Percentiles rank a stretch among this genome's conserved stretches.
Conservation (phyloP, 2,888 invertebrate genomes). For the Phalera bucephala region DNA sequence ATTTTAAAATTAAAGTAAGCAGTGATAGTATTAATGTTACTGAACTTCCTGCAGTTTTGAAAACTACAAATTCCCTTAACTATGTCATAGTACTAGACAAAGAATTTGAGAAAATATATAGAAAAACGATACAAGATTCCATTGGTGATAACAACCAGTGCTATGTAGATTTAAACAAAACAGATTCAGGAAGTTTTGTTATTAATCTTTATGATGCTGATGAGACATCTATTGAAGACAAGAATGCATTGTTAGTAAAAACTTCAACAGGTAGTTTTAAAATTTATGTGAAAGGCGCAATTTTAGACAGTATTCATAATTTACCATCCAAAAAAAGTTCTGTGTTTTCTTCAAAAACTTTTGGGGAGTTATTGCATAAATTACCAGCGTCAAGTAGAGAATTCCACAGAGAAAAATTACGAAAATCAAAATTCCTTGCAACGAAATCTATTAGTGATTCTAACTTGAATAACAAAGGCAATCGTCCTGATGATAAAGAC, state of each 20-base stretch:
- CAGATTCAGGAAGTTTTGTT: slow-evolving; percentile 42
- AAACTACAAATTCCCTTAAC: slow-evolving; percentile 48
- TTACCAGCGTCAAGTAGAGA: slow-evolving; percentile 19
- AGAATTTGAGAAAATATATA: slow-evolving; percentile 55
- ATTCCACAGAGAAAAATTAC: slow-evolving; percentile 10
- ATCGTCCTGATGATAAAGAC: slow-evolving; percentile 26
- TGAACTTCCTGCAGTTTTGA: slow-evolving; percentile 44
- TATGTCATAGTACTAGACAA: slow-evolving; percentile 56
- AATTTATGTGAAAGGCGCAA: slow-evolving; percentile 32
- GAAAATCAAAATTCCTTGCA: slow-evolving; percentile 11
- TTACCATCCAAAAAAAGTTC: slow-evolving; percentile 7
- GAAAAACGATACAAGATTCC: slow-evolving; percentile 31
- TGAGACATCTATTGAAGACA: slow-evolving; percentile 3
- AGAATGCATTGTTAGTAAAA: slow-evolving; percentile 48
- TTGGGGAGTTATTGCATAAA: slow-evolving; percentile 32
- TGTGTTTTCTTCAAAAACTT: slow-evolving; percentile 24
- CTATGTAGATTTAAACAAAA: slow-evolving; percentile 39
- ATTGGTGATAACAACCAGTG: slow-evolving; percentile 33
- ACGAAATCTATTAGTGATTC: slow-evolving; percentile 46
- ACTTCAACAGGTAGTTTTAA: slow-evolving; percentile 51
- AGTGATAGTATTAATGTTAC: slow-evolving; percentile 20
- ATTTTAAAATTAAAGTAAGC: slow-evolving; percentile 40
- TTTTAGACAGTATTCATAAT: slow-evolving; percentile 14
- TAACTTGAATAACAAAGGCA: slow-evolving; percentile 35
- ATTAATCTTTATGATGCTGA: slow-evolving; percentile 39